Conservation (phyloP, 2,113 vertebrate genomes). For the Chauna torquata region DNA sequence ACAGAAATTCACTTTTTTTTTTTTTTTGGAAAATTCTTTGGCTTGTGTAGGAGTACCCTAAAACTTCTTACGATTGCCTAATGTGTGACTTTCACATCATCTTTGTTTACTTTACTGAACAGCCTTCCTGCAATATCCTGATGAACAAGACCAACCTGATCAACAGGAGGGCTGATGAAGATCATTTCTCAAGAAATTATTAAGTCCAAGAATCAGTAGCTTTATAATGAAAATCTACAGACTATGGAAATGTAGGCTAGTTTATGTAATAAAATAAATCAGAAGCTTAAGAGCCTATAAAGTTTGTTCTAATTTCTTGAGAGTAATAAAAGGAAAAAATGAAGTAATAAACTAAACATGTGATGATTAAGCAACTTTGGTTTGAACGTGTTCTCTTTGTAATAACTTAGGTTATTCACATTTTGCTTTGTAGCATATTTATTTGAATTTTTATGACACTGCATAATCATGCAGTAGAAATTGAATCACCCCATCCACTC, state of each 20-base stretch:
- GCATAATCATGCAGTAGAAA: slow-evolving; percentile 26
- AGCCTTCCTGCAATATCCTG: neutral
- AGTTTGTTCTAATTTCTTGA: slow-evolving; percentile 21
- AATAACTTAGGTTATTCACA: slow-evolving; percentile 22
- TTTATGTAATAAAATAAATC: slow-evolving; percentile 23
- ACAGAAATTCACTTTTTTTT: neutral
- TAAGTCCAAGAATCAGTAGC: neutral
- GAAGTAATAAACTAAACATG: slow-evolving; percentile 10
- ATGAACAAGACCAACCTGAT: neutral
- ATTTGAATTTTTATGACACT: slow-evolving; percentile 42
- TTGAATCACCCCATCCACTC: slow-evolving; percentile 6
- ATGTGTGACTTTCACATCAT: neutral
- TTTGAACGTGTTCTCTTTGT: neutral
- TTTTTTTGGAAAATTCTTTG: neutral
- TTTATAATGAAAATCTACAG: neutral
- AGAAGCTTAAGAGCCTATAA: slow-evolving; percentile 1
- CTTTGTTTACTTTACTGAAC: neutral
- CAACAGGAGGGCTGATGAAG: neutral
- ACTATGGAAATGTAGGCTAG: neutral
- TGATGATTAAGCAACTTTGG: slow-evolving; percentile 43
- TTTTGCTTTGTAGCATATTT: slow-evolving; percentile 32
- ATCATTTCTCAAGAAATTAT: neutral
- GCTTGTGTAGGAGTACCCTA: neutral
- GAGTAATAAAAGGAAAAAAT: slow-evolving; percentile 32
- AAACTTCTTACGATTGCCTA: neutral